phyloP scores from a whole-genome alignment of 2,797 vertebrate species.

The Avahi laniger region DNA sequence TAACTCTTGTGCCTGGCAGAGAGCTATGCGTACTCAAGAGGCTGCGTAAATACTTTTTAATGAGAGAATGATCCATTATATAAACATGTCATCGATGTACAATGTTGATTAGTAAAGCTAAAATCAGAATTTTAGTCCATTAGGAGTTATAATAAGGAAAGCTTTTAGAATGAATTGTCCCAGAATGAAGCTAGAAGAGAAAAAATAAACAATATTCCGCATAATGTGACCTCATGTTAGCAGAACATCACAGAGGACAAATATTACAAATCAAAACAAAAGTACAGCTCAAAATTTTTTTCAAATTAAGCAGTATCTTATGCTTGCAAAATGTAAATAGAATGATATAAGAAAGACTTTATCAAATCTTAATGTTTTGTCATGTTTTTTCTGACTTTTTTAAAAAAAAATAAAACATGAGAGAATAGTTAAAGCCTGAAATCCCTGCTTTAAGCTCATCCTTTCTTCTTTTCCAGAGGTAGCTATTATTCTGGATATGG shows the following conservation, averaged over 20 bases:
- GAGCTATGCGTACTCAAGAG: neutral
- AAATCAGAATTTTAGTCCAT: slow-evolving; percentile 16
- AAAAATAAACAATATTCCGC: neutral
- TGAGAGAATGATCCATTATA: slow-evolving; percentile 32
- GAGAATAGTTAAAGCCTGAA: neutral
- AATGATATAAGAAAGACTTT: neutral
- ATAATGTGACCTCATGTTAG: neutral
- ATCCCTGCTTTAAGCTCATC: neutral
- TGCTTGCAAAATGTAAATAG: neutral
- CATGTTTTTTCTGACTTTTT: neutral
- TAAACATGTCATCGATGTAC: neutral
- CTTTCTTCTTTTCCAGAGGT: neutral
- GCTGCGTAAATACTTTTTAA: neutral
- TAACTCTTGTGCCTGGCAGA: neutral
- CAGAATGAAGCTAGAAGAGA: neutral
- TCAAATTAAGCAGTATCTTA: neutral
- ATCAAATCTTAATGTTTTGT: neutral
- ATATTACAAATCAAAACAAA: neutral
- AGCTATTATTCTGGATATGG: neutral
- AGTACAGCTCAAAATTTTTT: neutral
- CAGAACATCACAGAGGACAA: neutral
- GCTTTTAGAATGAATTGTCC: slow-evolving; percentile 19
- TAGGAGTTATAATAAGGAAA: neutral
- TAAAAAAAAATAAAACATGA: neutral
- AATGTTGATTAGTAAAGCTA: neutral